phyloP scores from a whole-genome alignment of 2,113 vertebrate genomes.

The Seriola aureovittata region DNA sequence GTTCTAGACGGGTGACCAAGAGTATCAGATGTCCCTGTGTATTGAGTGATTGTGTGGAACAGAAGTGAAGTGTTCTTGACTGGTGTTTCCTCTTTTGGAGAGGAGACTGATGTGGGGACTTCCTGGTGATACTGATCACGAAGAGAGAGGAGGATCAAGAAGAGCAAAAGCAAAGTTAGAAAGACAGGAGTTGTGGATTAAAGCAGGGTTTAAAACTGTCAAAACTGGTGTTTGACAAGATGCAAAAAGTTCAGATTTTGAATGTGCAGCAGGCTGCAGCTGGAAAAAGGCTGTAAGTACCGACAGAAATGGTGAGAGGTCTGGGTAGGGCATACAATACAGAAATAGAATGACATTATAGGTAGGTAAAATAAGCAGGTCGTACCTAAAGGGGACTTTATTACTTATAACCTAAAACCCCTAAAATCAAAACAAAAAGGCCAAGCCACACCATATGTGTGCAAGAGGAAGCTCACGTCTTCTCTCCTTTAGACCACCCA shows the following conservation, averaged over 20 bases:
- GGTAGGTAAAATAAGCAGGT: slow-evolving; percentile 86
- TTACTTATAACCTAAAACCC: slow-evolving; percentile 85
- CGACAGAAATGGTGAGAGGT: slow-evolving; percentile 38
- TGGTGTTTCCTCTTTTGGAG: slow-evolving; percentile 65
- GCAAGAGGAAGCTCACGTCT: slow-evolving; percentile 80
- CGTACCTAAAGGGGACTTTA: slow-evolving; percentile 84
- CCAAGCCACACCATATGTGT: slow-evolving; percentile 85
- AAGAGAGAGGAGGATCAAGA: slow-evolving; percentile 29
- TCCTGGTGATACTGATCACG: slow-evolving; percentile 69
- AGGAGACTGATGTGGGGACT: slow-evolving; percentile 70
- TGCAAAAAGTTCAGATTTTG: slow-evolving; percentile 25
- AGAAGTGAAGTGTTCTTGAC: slow-evolving; percentile 72
- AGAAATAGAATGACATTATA: slow-evolving; percentile 83
- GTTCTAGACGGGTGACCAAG: slow-evolving; percentile 65
- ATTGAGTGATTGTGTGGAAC: slow-evolving; percentile 76
- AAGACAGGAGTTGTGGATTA: slow-evolving; percentile 15
- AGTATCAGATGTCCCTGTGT: slow-evolving; percentile 74
- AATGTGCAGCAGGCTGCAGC: slow-evolving; percentile 21
- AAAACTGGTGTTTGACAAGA: slow-evolving; percentile 24
- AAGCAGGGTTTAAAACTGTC: slow-evolving; percentile 20
- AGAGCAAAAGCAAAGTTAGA: slow-evolving; percentile 21
- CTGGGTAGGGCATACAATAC: slow-evolving; percentile 44
- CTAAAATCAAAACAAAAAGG: slow-evolving; percentile 86
- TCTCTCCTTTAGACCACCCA: slow-evolving; percentile 85
- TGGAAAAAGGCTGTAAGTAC: slow-evolving; percentile 57